Percentiles rank a stretch among this genome's conserved stretches.
Conservation (phyloP, 2,797 vertebrate genomes). For the Tokudaia muenninki region DNA sequence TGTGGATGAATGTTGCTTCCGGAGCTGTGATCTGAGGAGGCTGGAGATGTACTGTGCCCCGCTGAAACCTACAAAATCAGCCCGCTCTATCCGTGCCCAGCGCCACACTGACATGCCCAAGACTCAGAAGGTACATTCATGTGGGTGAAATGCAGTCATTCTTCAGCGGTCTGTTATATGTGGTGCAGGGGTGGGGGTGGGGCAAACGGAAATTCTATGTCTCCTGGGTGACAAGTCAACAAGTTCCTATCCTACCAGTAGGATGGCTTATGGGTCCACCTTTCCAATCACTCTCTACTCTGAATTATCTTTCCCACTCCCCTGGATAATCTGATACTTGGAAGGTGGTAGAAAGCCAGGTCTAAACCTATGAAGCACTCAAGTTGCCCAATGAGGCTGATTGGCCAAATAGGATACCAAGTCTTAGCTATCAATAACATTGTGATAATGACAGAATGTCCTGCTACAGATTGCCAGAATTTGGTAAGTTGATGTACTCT, state of each 20-base stretch:
- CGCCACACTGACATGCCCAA: slow-evolving; percentile 97
- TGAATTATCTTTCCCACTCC: not conserved
- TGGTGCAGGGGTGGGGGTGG: too few relatives aligned
- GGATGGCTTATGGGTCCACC: not conserved
- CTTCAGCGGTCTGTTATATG: not conserved
- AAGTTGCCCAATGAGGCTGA: not conserved
- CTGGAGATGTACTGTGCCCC: slow-evolving; percentile 99
- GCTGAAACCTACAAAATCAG: slow-evolving; percentile 94
- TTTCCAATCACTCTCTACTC: not conserved
- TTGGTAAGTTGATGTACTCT: not conserved
- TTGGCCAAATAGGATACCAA: not conserved
- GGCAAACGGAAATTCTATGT: not conserved
- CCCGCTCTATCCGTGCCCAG: slow-evolving; percentile 95
- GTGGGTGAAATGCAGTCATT: not conserved
- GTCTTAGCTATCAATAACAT: not conserved
- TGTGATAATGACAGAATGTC: not conserved
- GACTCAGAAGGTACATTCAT: slow-evolving; percentile 93
- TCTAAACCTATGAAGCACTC: slow-evolving; percentile 1
- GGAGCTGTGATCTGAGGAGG: slow-evolving; percentile 97
- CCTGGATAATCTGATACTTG: not conserved
- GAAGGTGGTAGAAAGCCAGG: not conserved
- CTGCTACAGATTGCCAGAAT: not conserved
- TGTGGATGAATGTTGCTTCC: slow-evolving; percentile 99
- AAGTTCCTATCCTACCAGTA: not conserved
- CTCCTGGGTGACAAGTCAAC: not conserved